These are phyloP conservation scores for human DNA, from an alignment of 2,113 vertebrate species.

Conservation along the genomic window GRCh38 chr3:159519001-159519500, in stretches of 20 bases:
- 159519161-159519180: background rate
- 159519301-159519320: background rate
- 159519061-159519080: background rate
- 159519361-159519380: slow-evolving; percentile 28
- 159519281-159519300: background rate
- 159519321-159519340: background rate
- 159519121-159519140: background rate
- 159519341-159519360: background rate
- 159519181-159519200: background rate
- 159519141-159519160: background rate
- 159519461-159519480: background rate
- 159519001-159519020: slow-evolving; percentile 44
- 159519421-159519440: background rate
- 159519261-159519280: background rate
- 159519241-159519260: background rate
- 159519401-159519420: background rate
- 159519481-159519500: background rate
- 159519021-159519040: slow-evolving; percentile 54
- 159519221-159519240: background rate
- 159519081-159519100: slow-evolving; percentile 26
- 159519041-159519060: background rate
- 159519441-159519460: background rate
- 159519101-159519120: background rate
- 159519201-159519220: background rate
- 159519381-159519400: background rate